Evolutionary conservation across 2,797 vertebrate genomes (phyloP), one percentile per base, ranked within the genome.

Genomic region (Caiman crocodilus): DNA sequence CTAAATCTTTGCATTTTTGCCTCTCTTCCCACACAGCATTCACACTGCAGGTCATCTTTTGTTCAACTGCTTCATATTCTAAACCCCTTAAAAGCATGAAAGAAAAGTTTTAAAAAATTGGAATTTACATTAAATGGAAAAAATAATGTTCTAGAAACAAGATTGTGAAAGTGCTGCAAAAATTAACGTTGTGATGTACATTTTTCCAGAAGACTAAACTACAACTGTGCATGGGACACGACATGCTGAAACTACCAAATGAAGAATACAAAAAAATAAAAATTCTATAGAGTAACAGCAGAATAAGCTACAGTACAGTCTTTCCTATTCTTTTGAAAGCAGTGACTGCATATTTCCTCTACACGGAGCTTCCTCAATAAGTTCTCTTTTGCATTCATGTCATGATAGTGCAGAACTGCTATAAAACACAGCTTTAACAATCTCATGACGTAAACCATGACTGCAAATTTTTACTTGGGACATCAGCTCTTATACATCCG

Each of bases 241-340:
- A 86, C 82, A 75, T 91, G 90, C 56, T 58, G 20, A 91, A 88
- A 79, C 74, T 79, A 92, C 56, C 76, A 76, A 79, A 14, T 59
- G n/a, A 65, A 94, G 89, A 35, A 60, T 94, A 94, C 76, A 94
- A 96, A 96, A 94, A 94, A 82, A 96, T 32, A 90, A 90, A 87
- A 81, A 75, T 90, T 76, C 59, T 67, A 77, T 78, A 79, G 89
- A 93, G 73, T 92, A 94, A 92, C 71, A 91, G 82, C 64, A 95
- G 84, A 93, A 94, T 86, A 94, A 90, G 32, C 35, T 93, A 89
- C 75, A 96, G 94, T 94, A 87, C 94, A 89, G 87, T 92, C 90
- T 93, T 92, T 82, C 88, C 79, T 21, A 77, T 58, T 56, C 69
- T 75, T 35, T 4, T 94, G 82, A 89, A 96, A 92, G 80, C 73